These are phyloP conservation scores for Conus canariensis DNA, from an alignment of 2,888 invertebrate genomes.

Conservation along the genomic window DNA sequence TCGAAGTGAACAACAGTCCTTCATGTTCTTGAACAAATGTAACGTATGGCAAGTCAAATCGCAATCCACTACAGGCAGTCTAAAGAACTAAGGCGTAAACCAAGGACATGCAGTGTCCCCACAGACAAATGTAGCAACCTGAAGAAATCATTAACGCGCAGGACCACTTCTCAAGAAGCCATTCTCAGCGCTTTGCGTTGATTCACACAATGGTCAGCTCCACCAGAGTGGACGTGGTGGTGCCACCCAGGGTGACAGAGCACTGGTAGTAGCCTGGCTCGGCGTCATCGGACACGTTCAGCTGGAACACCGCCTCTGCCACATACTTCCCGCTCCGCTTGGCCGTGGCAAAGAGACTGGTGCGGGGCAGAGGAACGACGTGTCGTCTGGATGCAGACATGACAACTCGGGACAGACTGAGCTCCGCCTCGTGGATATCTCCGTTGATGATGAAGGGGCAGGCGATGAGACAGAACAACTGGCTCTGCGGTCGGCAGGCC, in stretches of 20 bases:
- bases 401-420: neutral
- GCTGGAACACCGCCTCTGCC: neutral
- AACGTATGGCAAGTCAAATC: too few relatives aligned
- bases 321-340: neutral
- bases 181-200: neutral
- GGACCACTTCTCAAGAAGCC: too few relatives aligned
- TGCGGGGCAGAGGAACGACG: neutral
- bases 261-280: neutral
- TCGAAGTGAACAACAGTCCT: too few relatives aligned
- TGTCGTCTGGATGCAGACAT: neutral
- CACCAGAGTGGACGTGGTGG: neutral
- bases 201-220: neutral
- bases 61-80: too few relatives aligned
- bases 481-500: neutral
- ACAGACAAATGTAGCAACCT: too few relatives aligned
- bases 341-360: neutral
- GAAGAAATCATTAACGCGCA: too few relatives aligned
- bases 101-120: too few relatives aligned
- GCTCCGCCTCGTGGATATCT: neutral
- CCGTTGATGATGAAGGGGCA: conserved; percentile 17
- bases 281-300: neutral
- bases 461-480: neutral
- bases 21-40: too few relatives aligned
- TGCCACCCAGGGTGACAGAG: neutral
- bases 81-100: too few relatives aligned